Base-by-base conservation (phyloP, 2,888 invertebrate genomes). In the Cyclophora punctaria region DNA sequence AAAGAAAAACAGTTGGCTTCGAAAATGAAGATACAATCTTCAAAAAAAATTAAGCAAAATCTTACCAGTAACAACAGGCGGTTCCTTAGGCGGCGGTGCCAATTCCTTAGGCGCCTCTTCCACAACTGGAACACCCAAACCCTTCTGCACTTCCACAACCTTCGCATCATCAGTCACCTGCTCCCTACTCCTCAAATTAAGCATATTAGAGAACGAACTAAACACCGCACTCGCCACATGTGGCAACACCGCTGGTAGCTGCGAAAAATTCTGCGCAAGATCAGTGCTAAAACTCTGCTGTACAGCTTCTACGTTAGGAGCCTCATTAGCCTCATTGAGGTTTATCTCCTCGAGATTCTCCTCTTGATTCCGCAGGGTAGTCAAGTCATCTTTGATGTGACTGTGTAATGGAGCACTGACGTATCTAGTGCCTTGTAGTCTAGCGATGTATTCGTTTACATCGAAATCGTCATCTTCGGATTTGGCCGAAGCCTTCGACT, bases 211-310 rank as follows among this genome's bases (percentile, higher is more conserved):
- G 58, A 91, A 90, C 0, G 92, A 92, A 40, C 90, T 91, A 57
- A 93, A 90, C 0, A 92, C 92, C 5, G 91, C 91, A 46, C 91
- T 91, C 0, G 92, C 91, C 3, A 91, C 89, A 48, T 91, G 89
- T 0, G 91, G 91, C 53, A 91, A 58, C 0, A 91, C 91, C 0
- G 90, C 82, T 0, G 91, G 91, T 35, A 91, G 64, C 41, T 91
- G 91, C 0, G 91, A 91, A 45, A 89, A 85, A 51, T 89, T 89
- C 67, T 89, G 88, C 0, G 89, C 89, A n/a, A 89, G 83, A 64
- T 89, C 89, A 0, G 89, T 78, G 0, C 88, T 85, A 2, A 89
- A 44, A 60, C 89, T 84, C 4, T 86, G 81, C 46, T 77, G 80
- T 0, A 66, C 37, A 37, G 37, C 37, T 5, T 73, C 70, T 3